Evolutionary conservation across 2,113 vertebrate genomes (phyloP).

Genomic region (Dendrocopos noguchii): DNA sequence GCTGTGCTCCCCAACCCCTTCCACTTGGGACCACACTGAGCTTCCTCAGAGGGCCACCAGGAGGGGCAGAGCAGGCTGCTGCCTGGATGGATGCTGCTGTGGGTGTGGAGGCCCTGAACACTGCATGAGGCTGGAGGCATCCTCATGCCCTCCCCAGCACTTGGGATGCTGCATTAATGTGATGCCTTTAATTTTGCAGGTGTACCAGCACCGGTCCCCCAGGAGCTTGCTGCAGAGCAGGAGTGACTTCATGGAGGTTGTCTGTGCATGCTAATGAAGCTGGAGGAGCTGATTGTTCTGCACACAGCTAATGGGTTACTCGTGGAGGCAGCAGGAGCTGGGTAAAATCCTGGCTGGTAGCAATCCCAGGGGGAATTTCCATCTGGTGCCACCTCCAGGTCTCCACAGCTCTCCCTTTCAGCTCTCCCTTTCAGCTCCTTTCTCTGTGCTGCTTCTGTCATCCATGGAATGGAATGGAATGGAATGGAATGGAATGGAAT

Average conservation of each 20-base stretch:
- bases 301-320: background rate
- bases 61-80: background rate
- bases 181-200: background rate
- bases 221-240: background rate
- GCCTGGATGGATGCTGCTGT: background rate
- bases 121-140: fast-evolving
- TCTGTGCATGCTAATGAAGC: constrained; percentile 11
- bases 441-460: background rate
- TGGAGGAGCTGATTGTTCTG: constrained; percentile 4
- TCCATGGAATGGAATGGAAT: no score
- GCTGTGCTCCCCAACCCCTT: background rate
- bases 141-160: fast-evolving
- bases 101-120: background rate
- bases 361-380: background rate
- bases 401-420: background rate
- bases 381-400: background rate
- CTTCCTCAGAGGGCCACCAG: background rate
- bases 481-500: no score
- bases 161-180: background rate
- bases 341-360: background rate
- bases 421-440: background rate
- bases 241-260: background rate
- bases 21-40: background rate
- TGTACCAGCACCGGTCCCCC: background rate
- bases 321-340: background rate